These are phyloP conservation scores for Mastomys coucha DNA, from an alignment of 2,113 vertebrate species.

Conservation along the genomic window DNA sequence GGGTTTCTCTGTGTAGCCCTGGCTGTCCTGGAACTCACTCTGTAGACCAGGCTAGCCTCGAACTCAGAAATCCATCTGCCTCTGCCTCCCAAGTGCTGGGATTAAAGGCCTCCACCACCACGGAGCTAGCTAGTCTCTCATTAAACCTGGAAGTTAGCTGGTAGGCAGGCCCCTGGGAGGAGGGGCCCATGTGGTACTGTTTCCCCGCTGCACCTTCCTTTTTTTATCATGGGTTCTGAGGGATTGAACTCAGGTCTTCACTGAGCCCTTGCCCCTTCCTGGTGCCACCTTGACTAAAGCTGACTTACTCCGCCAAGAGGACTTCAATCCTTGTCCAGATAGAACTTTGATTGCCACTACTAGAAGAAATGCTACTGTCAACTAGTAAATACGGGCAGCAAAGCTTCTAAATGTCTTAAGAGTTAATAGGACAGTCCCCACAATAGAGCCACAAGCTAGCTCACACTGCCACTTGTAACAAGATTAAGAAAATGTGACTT, in stretches of 20 bases:
- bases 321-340: neutral
- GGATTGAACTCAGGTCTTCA: neutral
- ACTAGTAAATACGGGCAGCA: neutral
- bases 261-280: neutral
- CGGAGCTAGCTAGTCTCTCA: neutral
- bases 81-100: too few relatives aligned
- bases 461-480: neutral
- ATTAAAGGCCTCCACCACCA: too few relatives aligned
- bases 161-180: neutral
- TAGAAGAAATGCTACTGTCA: neutral
- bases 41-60: too few relatives aligned
- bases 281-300: neutral
- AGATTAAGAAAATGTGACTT: neutral
- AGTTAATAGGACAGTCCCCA: neutral
- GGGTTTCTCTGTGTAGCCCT: too few relatives aligned
- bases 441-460: neutral
- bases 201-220: neutral
- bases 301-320: neutral
- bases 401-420: neutral
- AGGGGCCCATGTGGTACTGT: neutral
- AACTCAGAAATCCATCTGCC: too few relatives aligned
- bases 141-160: neutral
- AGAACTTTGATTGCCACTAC: neutral
- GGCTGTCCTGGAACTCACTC: too few relatives aligned
- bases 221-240: neutral